Base-by-base conservation (phyloP, 1,140 invertebrate genomes). In the Luehdorfia chinensis region DNA sequence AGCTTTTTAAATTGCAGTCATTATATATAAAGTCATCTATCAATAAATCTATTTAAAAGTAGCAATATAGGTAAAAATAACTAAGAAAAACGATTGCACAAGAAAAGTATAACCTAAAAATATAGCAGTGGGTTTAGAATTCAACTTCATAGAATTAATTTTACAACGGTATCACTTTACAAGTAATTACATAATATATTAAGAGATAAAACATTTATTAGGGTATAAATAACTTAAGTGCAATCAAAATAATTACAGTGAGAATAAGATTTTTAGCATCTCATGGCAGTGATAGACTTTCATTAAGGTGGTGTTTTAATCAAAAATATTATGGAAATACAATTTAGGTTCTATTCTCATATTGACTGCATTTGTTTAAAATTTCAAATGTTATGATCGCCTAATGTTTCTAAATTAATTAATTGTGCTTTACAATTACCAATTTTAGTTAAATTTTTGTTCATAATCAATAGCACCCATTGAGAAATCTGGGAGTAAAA, bases 261-360 rank as follows among this genome's bases (percentile, higher is more conserved):
- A 37, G 13, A 16, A 43, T 30, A 11, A 30, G 14, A 13, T 30
- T 27, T n/a, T 12, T 28, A 43, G 39, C 13, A 16, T 43, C 39
- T 43, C 39, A 43, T 43, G 39, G 39, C 39, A 43, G 39, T 43
- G 39, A 28, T 28, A 43, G 39, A 43, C 4, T 28, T 15, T 43
- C 11, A 9, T n/a, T 30, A 25, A 43, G 39, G 39, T 43, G 39
- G 16, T 18, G 5, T 43, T 12, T 43, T 25, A 14, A 39, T 18
- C n/a, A 23, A 12, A 27, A 15, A 30, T n/a, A 18, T 16, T 28
- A n/a, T 18, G 18, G 5, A 28, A 16, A 27, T 27, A 16, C 39
- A 16, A 4, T 43, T 8, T 0, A 11, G 5, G 11, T 13, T 15
- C 2, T 28, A 9, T 30, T 19, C n/a, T 21, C 13, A 4, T 9